Conservation (phyloP, 2,113 vertebrate species). For the Burhinus oedicnemus region DNA sequence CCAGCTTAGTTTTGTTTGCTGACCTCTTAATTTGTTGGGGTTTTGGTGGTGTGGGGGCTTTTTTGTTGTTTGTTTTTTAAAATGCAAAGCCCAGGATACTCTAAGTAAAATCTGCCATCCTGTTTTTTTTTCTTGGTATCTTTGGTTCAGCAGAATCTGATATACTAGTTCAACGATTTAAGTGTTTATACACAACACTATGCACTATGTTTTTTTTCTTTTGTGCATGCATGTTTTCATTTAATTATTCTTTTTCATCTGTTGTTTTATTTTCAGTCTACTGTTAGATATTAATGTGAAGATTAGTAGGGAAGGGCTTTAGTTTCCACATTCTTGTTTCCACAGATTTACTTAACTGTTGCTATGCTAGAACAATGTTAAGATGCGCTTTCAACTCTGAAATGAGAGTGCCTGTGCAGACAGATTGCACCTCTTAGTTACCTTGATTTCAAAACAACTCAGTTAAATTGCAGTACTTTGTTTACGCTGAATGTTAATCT, state of each 20-base stretch:
- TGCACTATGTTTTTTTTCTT: not conserved
- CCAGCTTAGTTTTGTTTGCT: not conserved
- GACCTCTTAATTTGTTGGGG: not conserved
- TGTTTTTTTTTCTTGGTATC: not conserved
- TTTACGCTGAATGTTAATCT: not conserved
- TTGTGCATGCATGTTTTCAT: not conserved
- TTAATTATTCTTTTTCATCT: not conserved
- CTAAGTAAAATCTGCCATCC: not conserved
- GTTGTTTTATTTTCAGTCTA: not conserved
- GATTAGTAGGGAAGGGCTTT: not conserved
- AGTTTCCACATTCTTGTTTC: not conserved
- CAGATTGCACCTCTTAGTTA: not conserved
- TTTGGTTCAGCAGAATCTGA: not conserved
- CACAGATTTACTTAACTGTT: not conserved
- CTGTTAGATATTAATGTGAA: not conserved
- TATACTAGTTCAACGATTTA: not conserved
- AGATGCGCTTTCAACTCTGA: not conserved
- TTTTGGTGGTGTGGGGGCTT: not conserved
- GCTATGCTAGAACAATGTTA: not conserved
- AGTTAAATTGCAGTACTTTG: not conserved
- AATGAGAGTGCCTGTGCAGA: not conserved
- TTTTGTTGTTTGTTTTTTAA: not conserved
- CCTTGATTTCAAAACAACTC: not conserved
- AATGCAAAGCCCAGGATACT: not conserved
- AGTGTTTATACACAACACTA: not conserved